Conservation (phyloP, 2,797 vertebrate genomes). For the Neopelma chrysocephalum region DNA sequence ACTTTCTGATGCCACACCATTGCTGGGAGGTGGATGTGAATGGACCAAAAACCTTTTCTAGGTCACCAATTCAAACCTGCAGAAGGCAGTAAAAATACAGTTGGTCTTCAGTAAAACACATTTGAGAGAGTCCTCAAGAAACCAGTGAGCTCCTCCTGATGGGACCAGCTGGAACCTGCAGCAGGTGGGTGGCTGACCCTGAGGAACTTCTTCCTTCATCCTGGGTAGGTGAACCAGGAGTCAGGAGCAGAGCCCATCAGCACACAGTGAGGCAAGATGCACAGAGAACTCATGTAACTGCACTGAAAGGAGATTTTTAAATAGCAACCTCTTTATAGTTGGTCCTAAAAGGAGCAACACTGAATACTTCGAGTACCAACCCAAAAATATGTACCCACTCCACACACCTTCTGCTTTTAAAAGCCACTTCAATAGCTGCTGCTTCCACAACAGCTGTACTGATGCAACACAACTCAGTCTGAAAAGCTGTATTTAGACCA, state of each 20-base stretch:
- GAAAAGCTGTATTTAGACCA: background rate
- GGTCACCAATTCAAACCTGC: background rate
- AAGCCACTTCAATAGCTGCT: conserved; percentile 52
- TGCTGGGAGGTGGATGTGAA: background rate
- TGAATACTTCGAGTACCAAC: background rate
- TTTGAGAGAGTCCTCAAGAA: background rate
- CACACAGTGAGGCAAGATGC: background rate
- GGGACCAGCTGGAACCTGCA: background rate
- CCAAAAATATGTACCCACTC: background rate
- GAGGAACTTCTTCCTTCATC: background rate
- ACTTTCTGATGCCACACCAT: background rate
- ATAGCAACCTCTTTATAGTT: background rate
- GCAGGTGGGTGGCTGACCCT: background rate
- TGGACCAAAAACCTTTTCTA: background rate
- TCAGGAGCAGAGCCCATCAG: background rate
- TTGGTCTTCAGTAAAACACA: background rate
- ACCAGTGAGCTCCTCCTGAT: background rate
- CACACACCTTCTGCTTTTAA: conserved; percentile 45
- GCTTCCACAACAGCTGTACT: conserved; percentile 44
- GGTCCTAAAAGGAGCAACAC: background rate
- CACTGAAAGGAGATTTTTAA: background rate
- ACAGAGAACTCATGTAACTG: background rate
- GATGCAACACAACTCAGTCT: conserved; percentile 52
- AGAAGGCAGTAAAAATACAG: background rate
- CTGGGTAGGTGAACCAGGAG: background rate